Evolutionary conservation across 1,140 invertebrate genomes (phyloP), one percentile per base, ranked within the genome.

Genomic region (Brachionus asplanchnoidis): DNA sequence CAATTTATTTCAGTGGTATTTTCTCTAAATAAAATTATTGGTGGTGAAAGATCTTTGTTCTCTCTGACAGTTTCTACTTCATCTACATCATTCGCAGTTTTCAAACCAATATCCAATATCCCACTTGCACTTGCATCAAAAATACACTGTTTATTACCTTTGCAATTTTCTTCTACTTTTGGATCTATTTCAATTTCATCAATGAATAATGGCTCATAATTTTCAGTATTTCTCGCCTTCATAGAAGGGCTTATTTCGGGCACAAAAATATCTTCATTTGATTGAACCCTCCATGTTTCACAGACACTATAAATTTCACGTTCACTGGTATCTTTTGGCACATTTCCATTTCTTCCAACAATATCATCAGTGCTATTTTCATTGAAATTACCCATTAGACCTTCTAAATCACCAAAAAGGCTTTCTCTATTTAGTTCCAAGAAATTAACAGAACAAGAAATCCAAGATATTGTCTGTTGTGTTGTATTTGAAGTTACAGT

Each of bases 331-430:
- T 56, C 42, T 17, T 20, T 56, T 32, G 78, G 78, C 11, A 8
- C 7, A 28, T 50, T 3, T 3, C 26, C 50, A 9, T 36, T n/a
- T 20, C 78, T 56, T 2, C 26, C 26, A 36, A 17, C 5, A 2
- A 80, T 23, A 53, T 80, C 78, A 56, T 80, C 78, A 66, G 11
- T 66, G n/a, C n/a, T 11, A 14, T 80, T 17, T 80, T 32, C 1
- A 53, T 80, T 80, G 5, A 56, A 56, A 80, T 80, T 80, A n/a
- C 78, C 78, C 78, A 80, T 56, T 17, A 80, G 23, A 26, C 78
- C 78, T 7, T 40, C 78, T 66, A 66, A 60, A n/a, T 32, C 40
- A 66, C 40, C 40, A 56, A 3, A 28, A 44, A 23, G 56, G 1
- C 7, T 23, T 23, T 44, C 26, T 1, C 6, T 17, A 79, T 28